Percentiles rank a stretch among this genome's conserved stretches.
Conservation (phyloP, 1,140 invertebrate genomes). For the Ceratina japonica region DNA sequence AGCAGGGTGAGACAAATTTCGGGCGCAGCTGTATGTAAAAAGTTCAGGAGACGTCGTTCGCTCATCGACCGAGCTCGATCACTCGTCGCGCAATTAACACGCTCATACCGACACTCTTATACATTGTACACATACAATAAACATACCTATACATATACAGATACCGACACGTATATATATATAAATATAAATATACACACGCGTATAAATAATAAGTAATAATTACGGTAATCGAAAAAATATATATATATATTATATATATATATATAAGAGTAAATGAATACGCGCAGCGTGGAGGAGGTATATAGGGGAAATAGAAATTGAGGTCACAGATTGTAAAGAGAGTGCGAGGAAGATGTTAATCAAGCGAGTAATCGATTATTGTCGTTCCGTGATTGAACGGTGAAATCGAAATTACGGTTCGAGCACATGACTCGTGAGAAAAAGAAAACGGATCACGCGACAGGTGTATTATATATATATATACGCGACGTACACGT, state of each 20-base stretch:
- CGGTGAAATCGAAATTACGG: constrained; percentile 27
- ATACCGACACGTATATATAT: constrained; percentile 46
- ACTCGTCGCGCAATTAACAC: constrained; percentile 51
- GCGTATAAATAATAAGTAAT: constrained; percentile 61
- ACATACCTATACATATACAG: constrained; percentile 5
- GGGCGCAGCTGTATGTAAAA: constrained; percentile 7
- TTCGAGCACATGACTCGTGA: constrained; percentile 14
- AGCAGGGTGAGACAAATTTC: too few species aligned
- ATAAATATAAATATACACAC: constrained; percentile 42
- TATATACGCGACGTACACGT: constrained; percentile 19
- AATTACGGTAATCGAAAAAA: constrained; percentile 53
- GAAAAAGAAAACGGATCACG: neutral
- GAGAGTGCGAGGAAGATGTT: constrained; percentile 47
- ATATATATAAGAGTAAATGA: constrained; percentile 43
- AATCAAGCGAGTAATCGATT: constrained; percentile 48
- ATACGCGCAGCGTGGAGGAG: constrained; percentile 24
- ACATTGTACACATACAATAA: constrained; percentile 56
- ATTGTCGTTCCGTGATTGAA: constrained; percentile 49
- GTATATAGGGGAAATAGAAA: constrained; percentile 22
- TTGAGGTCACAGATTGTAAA: constrained; percentile 40
- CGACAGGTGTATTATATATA: neutral
- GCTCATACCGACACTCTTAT: constrained; percentile 26
- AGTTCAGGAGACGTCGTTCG: constrained; percentile 31
- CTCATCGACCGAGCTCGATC: constrained; percentile 50
- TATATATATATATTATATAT: constrained; percentile 19